Evolutionary conservation across 2,888 invertebrate genomes (phyloP).

Genomic region (Parnassius smintheus): DNA sequence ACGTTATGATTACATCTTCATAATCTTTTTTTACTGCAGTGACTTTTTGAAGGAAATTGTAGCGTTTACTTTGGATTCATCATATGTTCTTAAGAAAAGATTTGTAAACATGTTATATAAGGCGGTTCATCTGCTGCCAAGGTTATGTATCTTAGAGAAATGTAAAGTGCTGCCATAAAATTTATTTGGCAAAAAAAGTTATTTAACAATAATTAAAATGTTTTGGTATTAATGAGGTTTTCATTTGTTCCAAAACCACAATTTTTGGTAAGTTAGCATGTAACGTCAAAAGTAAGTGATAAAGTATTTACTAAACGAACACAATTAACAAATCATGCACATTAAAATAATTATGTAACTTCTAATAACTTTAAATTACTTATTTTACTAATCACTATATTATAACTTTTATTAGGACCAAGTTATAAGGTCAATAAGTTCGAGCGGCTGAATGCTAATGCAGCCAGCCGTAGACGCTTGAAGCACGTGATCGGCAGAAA

Average conservation of each 20-base stretch:
- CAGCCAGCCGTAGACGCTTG: conserved; percentile 40
- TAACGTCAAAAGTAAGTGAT: background rate
- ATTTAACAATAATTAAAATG: too few species aligned
- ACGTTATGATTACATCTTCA: conserved; percentile 5
- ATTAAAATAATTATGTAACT: background rate
- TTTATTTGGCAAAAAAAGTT: conserved; percentile 10
- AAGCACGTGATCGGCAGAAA: conserved; percentile 56
- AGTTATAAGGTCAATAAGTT: conserved; percentile 35
- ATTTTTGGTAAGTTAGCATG: background rate
- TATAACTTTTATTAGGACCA: background rate
- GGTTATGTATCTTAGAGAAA: conserved; percentile 20
- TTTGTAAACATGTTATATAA: conserved; percentile 26
- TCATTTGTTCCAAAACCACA: background rate
- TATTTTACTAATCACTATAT: too few species aligned
- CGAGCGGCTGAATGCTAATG: conserved; percentile 34
- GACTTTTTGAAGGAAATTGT: conserved; percentile 26
- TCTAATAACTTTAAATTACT: too few species aligned
- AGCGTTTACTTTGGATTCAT: conserved; percentile 23
- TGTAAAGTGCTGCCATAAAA: conserved; percentile 11
- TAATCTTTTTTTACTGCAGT: conserved; percentile 26
- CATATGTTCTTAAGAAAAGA: conserved; percentile 26
- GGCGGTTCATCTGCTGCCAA: conserved; percentile 25
- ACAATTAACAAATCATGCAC: background rate
- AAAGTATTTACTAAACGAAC: background rate
- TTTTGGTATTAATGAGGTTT: background rate